Percentiles rank a stretch among this genome's conserved stretches.
phyloP scores from a whole-genome alignment of 2,113 vertebrate species.

The Nesospiza acunhae region DNA sequence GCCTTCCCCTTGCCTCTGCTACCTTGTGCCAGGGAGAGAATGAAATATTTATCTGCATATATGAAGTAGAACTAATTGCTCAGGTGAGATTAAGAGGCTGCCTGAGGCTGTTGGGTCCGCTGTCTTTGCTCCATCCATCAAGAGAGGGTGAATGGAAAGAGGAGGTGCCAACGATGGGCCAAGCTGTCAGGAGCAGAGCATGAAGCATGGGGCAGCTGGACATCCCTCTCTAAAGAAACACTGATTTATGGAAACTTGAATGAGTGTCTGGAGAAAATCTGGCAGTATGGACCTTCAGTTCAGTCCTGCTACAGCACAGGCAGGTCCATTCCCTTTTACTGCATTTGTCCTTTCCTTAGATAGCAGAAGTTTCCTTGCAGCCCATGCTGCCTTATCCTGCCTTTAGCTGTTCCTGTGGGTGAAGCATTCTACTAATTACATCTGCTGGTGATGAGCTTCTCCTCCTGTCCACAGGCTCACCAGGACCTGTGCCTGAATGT shows the following conservation, averaged over 20 bases:
- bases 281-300: not conserved
- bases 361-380: not conserved
- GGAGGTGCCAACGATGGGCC: fast-evolving
- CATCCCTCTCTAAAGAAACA: not conserved
- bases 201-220: not conserved
- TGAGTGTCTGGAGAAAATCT: not conserved
- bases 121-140: not conserved
- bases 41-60: not conserved
- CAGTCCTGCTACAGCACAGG: not conserved
- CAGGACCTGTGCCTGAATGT: not conserved
- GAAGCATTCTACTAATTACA: not conserved
- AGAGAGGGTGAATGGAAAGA: not conserved
- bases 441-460: not conserved
- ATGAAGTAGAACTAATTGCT: not conserved
- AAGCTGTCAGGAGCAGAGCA: not conserved
- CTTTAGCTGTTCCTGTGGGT: not conserved
- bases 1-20: not conserved
- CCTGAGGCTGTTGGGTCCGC: not conserved
- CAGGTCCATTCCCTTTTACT: not conserved
- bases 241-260: not conserved
- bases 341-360: not conserved
- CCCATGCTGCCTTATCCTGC: not conserved
- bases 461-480: fast-evolving
- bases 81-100: not conserved
- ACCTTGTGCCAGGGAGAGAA: not conserved